Conservation (phyloP, 2,888 invertebrate genomes). For the Polia nebulosa region DNA sequence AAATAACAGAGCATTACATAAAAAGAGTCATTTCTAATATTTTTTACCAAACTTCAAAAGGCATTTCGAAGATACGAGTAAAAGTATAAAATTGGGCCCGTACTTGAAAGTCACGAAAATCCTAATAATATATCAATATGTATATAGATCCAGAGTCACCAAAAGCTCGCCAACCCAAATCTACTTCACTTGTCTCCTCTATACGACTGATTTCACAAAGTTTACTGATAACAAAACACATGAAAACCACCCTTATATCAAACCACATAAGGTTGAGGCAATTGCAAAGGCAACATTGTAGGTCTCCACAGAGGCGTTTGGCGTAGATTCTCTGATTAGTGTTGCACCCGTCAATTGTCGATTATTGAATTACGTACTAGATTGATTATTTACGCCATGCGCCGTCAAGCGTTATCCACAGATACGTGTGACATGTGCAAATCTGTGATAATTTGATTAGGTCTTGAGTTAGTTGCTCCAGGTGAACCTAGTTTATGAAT, state of each 20-base stretch:
- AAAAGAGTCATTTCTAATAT: background rate
- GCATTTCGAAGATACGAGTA: constrained; percentile 7
- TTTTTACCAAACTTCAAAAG: background rate
- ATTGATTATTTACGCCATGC: constrained; percentile 79
- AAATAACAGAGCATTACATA: background rate
- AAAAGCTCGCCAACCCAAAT: constrained; percentile 76
- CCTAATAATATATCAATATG: constrained; percentile 45
- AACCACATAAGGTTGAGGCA: constrained; percentile 38
- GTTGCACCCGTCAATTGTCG: constrained; percentile 74
- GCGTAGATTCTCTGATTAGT: constrained; percentile 77
- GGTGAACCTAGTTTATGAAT: background rate
- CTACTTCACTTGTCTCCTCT: constrained; percentile 78
- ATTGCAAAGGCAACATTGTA: constrained; percentile 62
- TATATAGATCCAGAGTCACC: constrained; percentile 73
- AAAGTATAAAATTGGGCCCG: constrained; percentile 19
- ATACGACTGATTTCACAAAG: constrained; percentile 73
- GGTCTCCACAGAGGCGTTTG: constrained; percentile 71
- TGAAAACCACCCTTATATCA: constrained; percentile 56
- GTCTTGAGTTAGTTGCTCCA: constrained; percentile 1
- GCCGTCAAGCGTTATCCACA: constrained; percentile 68
- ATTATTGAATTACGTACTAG: constrained; percentile 75
- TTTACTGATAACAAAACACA: constrained; percentile 53
- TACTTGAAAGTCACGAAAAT: constrained; percentile 33
- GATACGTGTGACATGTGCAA: constrained; percentile 49
- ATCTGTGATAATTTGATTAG: constrained; percentile 32